These are phyloP conservation scores for Caenorhabditis uteleia DNA, from an alignment of 2,888 invertebrate genomes.

Conservation along the genomic window DNA sequence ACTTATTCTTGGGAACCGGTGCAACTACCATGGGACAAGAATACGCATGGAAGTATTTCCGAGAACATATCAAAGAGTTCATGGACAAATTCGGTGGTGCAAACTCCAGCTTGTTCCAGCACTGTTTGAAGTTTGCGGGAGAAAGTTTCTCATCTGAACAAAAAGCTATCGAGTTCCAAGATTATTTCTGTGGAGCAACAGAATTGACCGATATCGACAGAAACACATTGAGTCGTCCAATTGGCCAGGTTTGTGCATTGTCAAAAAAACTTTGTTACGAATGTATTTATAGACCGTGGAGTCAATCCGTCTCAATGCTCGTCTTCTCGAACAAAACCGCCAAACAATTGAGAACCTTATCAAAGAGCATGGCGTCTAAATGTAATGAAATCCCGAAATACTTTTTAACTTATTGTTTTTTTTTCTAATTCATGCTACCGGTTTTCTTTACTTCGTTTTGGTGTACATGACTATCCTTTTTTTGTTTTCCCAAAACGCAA, in stretches of 20 bases:
- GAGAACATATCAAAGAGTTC: conserved; percentile 53
- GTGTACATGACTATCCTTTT: neutral
- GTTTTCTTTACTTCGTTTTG: neutral
- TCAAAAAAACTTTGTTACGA: neutral
- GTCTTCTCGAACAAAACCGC: conserved; percentile 42
- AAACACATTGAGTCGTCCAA: conserved; percentile 58
- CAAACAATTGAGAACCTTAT: conserved; percentile 38
- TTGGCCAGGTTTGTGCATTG: conserved; percentile 50
- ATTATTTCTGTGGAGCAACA: conserved; percentile 29
- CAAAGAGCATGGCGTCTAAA: conserved; percentile 27
- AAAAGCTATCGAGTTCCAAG: conserved; percentile 22
- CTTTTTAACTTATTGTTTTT: neutral
- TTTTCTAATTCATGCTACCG: conserved; percentile 7
- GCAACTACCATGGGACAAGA: conserved; percentile 49
- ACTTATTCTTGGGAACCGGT: conserved; percentile 47
- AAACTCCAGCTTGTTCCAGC: conserved; percentile 60
- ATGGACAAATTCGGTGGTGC: conserved; percentile 59
- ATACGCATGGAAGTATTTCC: conserved; percentile 62
- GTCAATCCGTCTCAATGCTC: conserved; percentile 43
- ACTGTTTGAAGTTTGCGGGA: conserved; percentile 32
- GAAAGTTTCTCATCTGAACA: conserved; percentile 18
- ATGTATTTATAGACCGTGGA: conserved; percentile 40
- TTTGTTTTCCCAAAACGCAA: neutral
- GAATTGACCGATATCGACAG: conserved; percentile 26
- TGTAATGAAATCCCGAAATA: no score